phyloP scores from a whole-genome alignment of 2,888 invertebrate genomes.

The Gastrophysa polygoni region DNA sequence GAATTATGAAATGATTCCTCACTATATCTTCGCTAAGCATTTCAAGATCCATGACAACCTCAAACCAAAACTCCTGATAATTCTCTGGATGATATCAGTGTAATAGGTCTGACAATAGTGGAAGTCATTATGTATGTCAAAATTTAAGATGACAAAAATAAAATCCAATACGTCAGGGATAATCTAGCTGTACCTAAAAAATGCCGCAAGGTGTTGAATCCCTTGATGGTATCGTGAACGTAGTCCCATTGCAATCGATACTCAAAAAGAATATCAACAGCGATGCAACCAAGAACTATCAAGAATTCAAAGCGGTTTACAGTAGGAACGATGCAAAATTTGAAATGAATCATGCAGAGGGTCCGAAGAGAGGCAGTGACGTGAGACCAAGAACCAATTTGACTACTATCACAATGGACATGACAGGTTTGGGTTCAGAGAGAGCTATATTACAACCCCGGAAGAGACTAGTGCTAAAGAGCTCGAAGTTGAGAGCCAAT shows the following conservation, averaged over 20 bases:
- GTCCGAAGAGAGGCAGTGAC: background rate
- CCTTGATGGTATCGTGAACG: background rate
- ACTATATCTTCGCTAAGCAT: too few relatives aligned
- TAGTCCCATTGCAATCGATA: background rate
- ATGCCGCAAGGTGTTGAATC: background rate
- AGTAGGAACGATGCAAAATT: background rate
- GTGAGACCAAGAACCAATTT: conserved; percentile 18
- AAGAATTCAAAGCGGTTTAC: background rate
- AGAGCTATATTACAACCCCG: conserved; percentile 23
- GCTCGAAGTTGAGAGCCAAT: background rate
- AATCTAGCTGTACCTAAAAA: background rate
- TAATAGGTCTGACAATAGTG: too few relatives aligned
- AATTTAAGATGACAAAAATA: conserved; percentile 13
- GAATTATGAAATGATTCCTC: too few relatives aligned
- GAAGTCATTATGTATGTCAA: background rate
- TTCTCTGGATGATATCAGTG: too few relatives aligned
- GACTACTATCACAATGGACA: conserved; percentile 32
- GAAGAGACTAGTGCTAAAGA: background rate
- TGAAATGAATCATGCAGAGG: background rate
- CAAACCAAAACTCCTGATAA: too few relatives aligned
- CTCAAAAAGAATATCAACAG: background rate
- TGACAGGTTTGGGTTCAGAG: conserved; percentile 30
- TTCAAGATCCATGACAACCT: too few relatives aligned
- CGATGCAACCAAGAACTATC: background rate
- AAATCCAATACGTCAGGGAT: background rate